A percentile compares a stretch with the other conserved stretches of the same genome.
Evolutionary conservation across 1,140 invertebrate species (phyloP).

Genomic region (Heliconius congener): DNA sequence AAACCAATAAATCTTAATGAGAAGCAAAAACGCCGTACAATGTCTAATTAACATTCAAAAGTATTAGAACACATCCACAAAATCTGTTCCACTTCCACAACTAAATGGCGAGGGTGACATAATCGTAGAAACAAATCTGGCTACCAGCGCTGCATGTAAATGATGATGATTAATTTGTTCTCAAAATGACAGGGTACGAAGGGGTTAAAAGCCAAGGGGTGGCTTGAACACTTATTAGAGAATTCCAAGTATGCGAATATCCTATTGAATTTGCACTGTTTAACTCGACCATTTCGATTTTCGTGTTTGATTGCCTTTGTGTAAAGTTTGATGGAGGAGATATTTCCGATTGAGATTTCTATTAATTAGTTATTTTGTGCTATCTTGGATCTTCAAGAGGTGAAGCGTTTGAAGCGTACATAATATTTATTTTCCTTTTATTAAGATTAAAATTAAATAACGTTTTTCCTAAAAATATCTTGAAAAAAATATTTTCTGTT

Average conservation of each 20-base stretch:
- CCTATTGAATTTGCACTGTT: slow-evolving; percentile 63
- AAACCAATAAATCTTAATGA: slow-evolving; percentile 26
- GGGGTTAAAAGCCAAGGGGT: slow-evolving; percentile 76
- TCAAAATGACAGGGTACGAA: slow-evolving; percentile 72
- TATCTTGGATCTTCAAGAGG: not conserved
- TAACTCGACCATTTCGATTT: slow-evolving; percentile 53
- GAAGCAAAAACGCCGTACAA: slow-evolving; percentile 24
- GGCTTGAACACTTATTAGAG: slow-evolving; percentile 64
- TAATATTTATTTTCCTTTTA: too few species aligned
- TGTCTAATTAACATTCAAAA: slow-evolving; percentile 59
- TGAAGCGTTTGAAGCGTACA: too few species aligned
- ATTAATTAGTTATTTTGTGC: slow-evolving; percentile 63
- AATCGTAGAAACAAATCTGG: slow-evolving; percentile 80
- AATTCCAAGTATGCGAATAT: slow-evolving; percentile 59
- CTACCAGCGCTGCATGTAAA: slow-evolving; percentile 78
- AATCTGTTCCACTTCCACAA: slow-evolving; percentile 61
- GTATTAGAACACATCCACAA: slow-evolving; percentile 69
- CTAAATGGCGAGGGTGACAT: slow-evolving; percentile 75
- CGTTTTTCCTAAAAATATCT: too few species aligned
- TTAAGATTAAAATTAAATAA: too few species aligned
- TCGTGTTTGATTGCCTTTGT: slow-evolving; percentile 74
- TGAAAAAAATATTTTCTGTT: too few species aligned
- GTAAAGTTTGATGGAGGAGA: slow-evolving; percentile 74
- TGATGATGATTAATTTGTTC: slow-evolving; percentile 81
- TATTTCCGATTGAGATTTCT: slow-evolving; percentile 72